Percentiles rank a stretch among this genome's conserved stretches.
Evolutionary conservation across 2,113 vertebrate species (phyloP).

Genomic region (Psittacara wagleri): DNA sequence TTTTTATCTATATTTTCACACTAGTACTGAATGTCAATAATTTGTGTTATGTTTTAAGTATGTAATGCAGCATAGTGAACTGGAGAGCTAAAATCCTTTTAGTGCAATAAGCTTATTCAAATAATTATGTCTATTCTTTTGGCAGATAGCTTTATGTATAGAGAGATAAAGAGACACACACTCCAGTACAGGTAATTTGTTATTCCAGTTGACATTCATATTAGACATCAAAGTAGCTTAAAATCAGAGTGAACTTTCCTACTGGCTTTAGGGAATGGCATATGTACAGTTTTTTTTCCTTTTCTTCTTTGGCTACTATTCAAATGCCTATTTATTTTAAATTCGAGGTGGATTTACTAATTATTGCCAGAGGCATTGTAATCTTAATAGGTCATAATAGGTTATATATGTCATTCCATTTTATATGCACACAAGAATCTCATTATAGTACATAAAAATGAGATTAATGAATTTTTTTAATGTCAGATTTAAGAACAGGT

Average conservation of each 20-base stretch:
- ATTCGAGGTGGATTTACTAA: conserved; percentile 45
- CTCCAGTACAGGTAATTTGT: neutral
- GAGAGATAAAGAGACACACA: neutral
- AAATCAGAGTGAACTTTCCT: conserved; percentile 21
- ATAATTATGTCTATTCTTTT: neutral
- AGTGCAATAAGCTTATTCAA: neutral
- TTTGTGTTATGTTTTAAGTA: neutral
- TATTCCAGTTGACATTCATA: conserved; percentile 23
- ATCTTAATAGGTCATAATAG: conserved; percentile 38
- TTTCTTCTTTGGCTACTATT: neutral
- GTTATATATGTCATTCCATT: conserved; percentile 1
- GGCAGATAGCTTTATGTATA: neutral
- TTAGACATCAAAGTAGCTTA: neutral
- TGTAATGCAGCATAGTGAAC: neutral
- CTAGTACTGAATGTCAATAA: neutral
- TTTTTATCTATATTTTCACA: neutral
- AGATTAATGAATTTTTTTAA: neutral
- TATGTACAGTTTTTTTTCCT: neutral
- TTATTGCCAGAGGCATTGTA: conserved; percentile 31
- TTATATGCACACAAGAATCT: neutral
- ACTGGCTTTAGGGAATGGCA: neutral
- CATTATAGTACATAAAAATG: conserved; percentile 1
- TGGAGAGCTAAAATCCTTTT: neutral
- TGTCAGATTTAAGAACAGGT: conserved; percentile 10
- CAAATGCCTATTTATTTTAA: conserved; percentile 36